Conservation (phyloP, 2,113 vertebrate genomes). For the Progne subis region DNA sequence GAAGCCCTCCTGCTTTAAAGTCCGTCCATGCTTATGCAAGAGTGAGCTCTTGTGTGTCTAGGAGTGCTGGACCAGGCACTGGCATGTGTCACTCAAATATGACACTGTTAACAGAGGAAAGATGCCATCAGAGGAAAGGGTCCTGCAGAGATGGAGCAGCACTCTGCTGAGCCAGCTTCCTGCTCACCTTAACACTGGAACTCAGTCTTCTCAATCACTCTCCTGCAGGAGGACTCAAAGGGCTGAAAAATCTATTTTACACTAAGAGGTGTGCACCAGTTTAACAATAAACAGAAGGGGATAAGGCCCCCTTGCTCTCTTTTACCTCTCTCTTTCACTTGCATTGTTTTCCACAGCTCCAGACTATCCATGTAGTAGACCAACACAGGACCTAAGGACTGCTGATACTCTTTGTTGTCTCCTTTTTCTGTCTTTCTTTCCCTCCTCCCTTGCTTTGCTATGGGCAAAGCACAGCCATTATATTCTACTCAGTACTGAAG, state of each 20-base stretch:
- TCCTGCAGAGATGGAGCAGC: neutral
- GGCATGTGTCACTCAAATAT: neutral
- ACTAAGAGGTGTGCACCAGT: neutral
- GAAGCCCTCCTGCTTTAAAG: neutral
- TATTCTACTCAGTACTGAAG: neutral
- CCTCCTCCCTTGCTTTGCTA: neutral
- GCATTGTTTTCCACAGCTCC: neutral
- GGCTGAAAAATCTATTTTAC: neutral
- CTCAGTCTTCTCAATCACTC: neutral
- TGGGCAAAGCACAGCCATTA: neutral
- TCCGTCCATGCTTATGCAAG: too few relatives aligned
- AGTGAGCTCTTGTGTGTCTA: neutral
- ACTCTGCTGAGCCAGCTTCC: neutral
- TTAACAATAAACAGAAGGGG: neutral
- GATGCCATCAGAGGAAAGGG: neutral
- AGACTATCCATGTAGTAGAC: rapidly evolving
- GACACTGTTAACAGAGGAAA: neutral
- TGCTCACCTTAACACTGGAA: neutral
- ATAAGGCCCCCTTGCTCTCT: neutral
- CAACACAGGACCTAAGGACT: neutral
- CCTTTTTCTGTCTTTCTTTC: neutral
- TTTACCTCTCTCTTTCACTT: neutral
- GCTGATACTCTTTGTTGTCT: neutral
- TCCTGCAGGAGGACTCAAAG: neutral
- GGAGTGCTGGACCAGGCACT: neutral